These are phyloP conservation scores for Pachycephala philippinensis DNA, from an alignment of 2,113 vertebrate species.

Conservation along the genomic window DNA sequence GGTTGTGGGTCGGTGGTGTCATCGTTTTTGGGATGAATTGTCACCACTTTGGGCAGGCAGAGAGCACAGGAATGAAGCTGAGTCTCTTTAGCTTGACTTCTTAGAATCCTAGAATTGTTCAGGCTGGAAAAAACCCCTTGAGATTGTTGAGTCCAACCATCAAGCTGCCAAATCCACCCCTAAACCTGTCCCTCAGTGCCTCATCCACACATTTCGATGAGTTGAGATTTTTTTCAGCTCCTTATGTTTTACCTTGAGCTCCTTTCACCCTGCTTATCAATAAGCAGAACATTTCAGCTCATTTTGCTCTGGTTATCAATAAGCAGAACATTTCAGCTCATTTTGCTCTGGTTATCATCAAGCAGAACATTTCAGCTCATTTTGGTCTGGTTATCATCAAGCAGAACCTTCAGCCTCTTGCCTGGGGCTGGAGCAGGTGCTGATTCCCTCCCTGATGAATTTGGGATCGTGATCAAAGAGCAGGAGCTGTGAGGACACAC, in stretches of 20 bases:
- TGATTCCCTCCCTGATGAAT: background rate
- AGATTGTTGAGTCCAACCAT: background rate
- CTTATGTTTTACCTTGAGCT: background rate
- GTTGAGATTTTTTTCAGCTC: background rate
- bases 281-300: background rate
- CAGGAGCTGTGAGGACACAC: background rate
- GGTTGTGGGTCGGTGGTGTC: background rate
- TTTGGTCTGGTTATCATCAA: background rate
- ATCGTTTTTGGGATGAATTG: background rate
- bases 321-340: background rate
- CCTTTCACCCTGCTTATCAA: background rate
- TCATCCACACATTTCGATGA: background rate
- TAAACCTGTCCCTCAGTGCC: background rate
- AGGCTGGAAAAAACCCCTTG: background rate
- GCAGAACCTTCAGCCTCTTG: background rate
- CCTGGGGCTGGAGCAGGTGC: background rate
- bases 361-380: background rate
- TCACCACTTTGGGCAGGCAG: background rate
- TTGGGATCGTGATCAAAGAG: background rate
- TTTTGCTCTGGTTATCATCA: background rate
- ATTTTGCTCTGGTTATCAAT: background rate
- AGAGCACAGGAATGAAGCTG: background rate
- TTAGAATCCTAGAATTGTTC: background rate
- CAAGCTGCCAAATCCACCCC: background rate
- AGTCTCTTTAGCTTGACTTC: background rate